Base-by-base conservation (phyloP, 2,888 invertebrate species). In the Furcula furcula region DNA sequence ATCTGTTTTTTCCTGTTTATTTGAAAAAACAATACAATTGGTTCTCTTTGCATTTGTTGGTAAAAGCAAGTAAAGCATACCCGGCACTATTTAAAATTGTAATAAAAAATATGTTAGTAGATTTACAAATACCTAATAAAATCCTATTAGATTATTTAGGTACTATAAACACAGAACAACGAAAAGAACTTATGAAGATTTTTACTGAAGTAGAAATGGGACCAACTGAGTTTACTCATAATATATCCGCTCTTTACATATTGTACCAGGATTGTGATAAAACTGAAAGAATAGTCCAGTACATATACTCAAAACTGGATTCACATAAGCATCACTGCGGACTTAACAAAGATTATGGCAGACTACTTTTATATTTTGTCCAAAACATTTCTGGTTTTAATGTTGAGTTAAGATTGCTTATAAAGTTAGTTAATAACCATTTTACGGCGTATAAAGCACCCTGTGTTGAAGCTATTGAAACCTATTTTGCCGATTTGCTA, bases 51-150 rank as follows among this genome's bases (percentile, higher is more conserved):
- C 48, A 41, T 20, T 7, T 45, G 4, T n/a, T 49, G 0, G 31
- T 49, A 10, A 50, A 39, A 28, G 48, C 48, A 0, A 46, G 39
- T 10, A 46, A 41, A 4, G 36, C 29, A 4, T 39, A 50, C 12
- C 39, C 45, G 1, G 4, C 7, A 1, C 6, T 31, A 10, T 42
- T 48, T 14, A 22, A 19, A 22, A 35, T 5, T 0, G 34, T 31
- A 1, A 2, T 41, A 1, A 26, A 14, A 15, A 9, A 19, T 0
- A 12, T 47, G 9, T 11, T 48, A 1, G 10, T 27, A 4, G 34
- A 40, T 4, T 29, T 9, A 2, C n/a, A 29, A 1, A 1, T 43
- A 3, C 4, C 20, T 9, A 40, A 35, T 20, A 40, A 34, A 7
- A 23, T 46, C 6, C 12, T 50, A n/a, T 7, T 19, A 4, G 49